Percentiles rank a stretch among this genome's conserved stretches.
phyloP scores from a whole-genome alignment of 2,797 vertebrate genomes.

The Leucoraja ocellata region DNA sequence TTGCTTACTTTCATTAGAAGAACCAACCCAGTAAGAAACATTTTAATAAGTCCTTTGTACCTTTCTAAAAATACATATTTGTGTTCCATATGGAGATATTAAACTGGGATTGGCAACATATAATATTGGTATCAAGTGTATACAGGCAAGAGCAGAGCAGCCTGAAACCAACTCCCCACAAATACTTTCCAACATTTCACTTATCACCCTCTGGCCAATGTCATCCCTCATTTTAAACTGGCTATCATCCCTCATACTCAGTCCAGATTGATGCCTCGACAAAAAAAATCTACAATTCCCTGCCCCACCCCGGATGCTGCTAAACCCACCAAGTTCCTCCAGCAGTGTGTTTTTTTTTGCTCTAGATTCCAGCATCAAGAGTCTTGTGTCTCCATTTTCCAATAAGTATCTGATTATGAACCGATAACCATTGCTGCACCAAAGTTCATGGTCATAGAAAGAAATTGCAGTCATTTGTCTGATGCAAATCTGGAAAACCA shows the following conservation, averaged over 20 bases:
- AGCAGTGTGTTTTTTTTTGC: too few species aligned
- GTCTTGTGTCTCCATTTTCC: too few species aligned
- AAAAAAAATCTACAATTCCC: too few species aligned
- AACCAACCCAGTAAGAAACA: background rate
- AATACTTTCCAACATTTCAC: background rate
- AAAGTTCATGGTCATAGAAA: background rate
- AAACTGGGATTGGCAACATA: background rate
- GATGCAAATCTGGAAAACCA: background rate
- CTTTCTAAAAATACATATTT: background rate
- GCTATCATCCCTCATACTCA: too few species aligned
- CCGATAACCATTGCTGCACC: background rate
- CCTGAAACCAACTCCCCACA: background rate
- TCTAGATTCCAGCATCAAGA: too few species aligned
- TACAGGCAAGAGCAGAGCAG: background rate
- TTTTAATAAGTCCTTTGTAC: background rate
- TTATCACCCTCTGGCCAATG: too few species aligned
- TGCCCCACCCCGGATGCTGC: too few species aligned
- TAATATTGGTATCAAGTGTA: background rate
- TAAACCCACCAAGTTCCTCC: too few species aligned
- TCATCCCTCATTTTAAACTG: too few species aligned
- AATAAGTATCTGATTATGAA: background rate
- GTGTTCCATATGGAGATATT: background rate
- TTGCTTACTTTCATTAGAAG: background rate
- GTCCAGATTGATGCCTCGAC: too few species aligned
- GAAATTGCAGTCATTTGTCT: background rate